phyloP scores from a whole-genome alignment of 92 coral and sea anemone species.

The Zoanthus gigantus region DNA sequence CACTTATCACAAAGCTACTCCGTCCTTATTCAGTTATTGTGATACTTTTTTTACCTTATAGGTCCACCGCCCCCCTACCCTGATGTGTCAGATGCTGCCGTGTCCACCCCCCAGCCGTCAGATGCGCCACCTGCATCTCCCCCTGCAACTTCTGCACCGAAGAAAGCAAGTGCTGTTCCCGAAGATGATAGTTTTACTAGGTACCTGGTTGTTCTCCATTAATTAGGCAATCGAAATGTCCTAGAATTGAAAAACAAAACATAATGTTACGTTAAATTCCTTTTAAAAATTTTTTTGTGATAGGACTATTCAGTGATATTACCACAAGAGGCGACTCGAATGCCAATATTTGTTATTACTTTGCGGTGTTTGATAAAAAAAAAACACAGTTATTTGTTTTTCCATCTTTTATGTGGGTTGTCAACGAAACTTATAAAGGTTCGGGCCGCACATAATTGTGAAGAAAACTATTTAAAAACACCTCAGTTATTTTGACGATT shows the following conservation, averaged over 20 bases:
- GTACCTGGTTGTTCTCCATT: slow-evolving; percentile 19
- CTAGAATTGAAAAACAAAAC: too few relatives aligned
- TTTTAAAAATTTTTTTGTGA: not conserved
- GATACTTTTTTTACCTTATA: not conserved
- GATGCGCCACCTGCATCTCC: slow-evolving; percentile 59
- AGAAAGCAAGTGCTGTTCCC: slow-evolving; percentile 84
- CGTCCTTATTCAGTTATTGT: not conserved
- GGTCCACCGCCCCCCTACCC: slow-evolving; percentile 43
- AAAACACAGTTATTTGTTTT: not conserved
- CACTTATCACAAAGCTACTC: too few relatives aligned
- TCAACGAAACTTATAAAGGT: not conserved
- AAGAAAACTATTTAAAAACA: not conserved
- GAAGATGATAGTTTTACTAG: slow-evolving; percentile 89
- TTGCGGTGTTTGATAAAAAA: not conserved
- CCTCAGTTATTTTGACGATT: slow-evolving; percentile 1
- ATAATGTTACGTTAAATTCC: not conserved
- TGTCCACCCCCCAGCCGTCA: slow-evolving; percentile 39
- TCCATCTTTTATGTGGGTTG: not conserved
- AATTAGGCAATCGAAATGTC: too few relatives aligned
- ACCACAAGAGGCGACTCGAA: not conserved
- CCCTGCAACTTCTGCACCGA: slow-evolving; percentile 41
- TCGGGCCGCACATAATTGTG: not conserved
- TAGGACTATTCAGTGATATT: not conserved
- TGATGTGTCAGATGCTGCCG: slow-evolving; percentile 13
- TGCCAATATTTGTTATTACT: slow-evolving; percentile 1